Evolutionary conservation across 1,140 invertebrate genomes (phyloP).

Genomic region (Probaryconus sp.): DNA sequence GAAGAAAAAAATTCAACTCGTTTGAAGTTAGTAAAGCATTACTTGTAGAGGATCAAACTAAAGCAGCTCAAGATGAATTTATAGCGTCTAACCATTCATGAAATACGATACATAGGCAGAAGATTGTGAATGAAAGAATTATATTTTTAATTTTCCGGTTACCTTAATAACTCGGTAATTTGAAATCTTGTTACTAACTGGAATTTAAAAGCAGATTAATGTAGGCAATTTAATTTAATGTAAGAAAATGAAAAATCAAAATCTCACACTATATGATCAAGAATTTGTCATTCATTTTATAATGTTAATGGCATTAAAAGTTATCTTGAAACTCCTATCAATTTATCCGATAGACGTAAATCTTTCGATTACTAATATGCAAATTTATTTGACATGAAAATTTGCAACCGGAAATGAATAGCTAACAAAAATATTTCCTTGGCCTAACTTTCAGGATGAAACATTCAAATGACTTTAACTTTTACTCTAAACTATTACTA

Average conservation of each 20-base stretch:
- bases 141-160: background rate
- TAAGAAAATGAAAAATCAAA: conserved; percentile 21
- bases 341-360: no score
- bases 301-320: no score
- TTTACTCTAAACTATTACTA: conserved; percentile 23
- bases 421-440: no score
- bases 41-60: conserved; percentile 10
- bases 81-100: conserved; percentile 8
- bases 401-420: conserved; percentile 38
- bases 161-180: no score
- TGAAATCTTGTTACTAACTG: background rate
- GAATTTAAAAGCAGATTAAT: no score
- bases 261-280: no score
- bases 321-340: no score
- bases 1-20: no score
- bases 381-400: conserved; percentile 30
- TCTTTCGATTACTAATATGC: no score
- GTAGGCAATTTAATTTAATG: no score
- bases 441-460: conserved; percentile 10
- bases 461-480: conserved; percentile 6
- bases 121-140: background rate
- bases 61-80: conserved; percentile 18
- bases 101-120: conserved; percentile 6
- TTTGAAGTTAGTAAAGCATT: no score
- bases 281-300: no score